A percentile compares a stretch with the other conserved stretches of the same genome.
phyloP scores from a whole-genome alignment of 2,888 invertebrate species.

The Mythimna loreyi region DNA sequence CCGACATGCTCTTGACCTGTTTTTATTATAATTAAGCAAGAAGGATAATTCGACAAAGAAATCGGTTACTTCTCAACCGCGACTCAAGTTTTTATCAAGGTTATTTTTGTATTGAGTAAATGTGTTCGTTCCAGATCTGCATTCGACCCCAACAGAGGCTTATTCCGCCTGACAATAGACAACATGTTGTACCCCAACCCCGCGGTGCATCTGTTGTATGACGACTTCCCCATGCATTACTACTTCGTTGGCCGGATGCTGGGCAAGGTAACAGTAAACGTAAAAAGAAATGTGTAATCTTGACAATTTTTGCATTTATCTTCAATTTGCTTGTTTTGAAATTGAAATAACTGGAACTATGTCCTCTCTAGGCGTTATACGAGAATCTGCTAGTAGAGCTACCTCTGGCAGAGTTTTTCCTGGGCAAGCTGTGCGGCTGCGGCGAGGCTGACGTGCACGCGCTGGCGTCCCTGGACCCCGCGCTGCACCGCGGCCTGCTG shows the following conservation, averaged over 20 bases:
- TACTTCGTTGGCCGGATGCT: constrained; percentile 98
- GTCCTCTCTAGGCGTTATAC: constrained; percentile 94
- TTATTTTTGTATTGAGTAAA: too few species aligned
- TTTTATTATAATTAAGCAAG: too few species aligned
- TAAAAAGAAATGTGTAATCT: background rate
- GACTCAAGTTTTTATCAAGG: too few species aligned
- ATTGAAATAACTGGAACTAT: too few species aligned
- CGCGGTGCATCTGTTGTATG: constrained; percentile 95
- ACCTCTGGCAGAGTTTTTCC: constrained; percentile 98
- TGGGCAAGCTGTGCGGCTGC: constrained; percentile 92
- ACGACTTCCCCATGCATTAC: constrained; percentile 97
- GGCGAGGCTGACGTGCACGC: constrained; percentile 98
- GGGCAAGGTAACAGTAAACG: constrained; percentile 92
- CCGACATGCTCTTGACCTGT: too few species aligned
- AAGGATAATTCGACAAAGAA: too few species aligned
- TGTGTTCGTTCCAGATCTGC: constrained; percentile 91
- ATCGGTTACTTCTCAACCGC: too few species aligned
- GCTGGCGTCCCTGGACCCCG: constrained; percentile 97
- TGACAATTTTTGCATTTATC: background rate
- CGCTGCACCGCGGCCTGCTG: constrained; percentile 97
- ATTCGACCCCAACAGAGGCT: constrained; percentile 99
- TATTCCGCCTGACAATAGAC: constrained; percentile 97
- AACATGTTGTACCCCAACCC: constrained; percentile 99
- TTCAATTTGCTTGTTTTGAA: background rate
- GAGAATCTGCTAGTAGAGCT: constrained; percentile 98